Evolutionary conservation across 2,797 vertebrate species (phyloP).

Genomic region (Pseudochirops cupreus): DNA sequence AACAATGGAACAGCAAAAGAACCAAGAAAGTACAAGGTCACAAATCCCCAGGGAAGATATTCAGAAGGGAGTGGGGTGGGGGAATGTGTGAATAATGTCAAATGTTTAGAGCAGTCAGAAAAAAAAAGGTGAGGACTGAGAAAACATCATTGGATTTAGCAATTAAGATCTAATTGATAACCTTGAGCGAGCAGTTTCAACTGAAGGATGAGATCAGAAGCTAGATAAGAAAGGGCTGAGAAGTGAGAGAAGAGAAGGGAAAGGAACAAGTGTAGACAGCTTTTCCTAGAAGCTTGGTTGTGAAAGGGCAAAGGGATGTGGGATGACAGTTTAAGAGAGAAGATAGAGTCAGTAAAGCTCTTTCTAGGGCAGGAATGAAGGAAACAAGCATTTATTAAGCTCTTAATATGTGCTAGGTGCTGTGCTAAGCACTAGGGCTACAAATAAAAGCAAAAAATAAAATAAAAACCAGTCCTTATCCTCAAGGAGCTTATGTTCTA

Average conservation of each 20-base stretch:
- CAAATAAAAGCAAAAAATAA: not conserved
- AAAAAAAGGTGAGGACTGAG: not conserved
- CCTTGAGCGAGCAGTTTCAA: not conserved
- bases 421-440: not conserved
- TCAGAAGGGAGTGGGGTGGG: not conserved
- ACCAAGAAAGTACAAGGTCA: not conserved
- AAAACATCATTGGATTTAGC: not conserved
- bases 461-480: not conserved
- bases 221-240: not conserved
- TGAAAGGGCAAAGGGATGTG: not conserved
- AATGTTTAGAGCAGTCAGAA: not conserved
- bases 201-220: not conserved
- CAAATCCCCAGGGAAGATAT: not conserved
- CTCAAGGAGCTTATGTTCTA: not conserved
- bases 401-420: not conserved
- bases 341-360: not conserved
- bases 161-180: not conserved
- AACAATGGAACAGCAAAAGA: not conserved
- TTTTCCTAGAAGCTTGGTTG: not conserved
- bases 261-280: not conserved
- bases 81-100: not conserved
- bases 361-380: not conserved
- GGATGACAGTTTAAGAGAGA: not conserved
- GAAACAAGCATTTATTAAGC: not conserved
- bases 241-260: not conserved